phyloP scores from a whole-genome alignment of 2,888 invertebrate genomes.

The Andrena chrysosceles region DNA sequence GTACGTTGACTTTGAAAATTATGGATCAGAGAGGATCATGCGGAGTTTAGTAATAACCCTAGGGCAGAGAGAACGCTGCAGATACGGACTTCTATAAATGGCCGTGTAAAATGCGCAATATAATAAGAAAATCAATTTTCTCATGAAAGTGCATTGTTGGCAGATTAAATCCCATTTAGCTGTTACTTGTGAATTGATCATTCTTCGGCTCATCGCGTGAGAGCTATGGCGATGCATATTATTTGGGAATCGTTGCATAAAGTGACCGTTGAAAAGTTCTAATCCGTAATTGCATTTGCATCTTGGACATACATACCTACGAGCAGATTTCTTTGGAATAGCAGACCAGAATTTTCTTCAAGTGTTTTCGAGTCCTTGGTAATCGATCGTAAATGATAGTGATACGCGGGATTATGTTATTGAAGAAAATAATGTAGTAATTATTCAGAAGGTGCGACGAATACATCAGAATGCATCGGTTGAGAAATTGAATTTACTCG shows the following conservation, averaged over 20 bases:
- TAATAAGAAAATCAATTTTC: background rate
- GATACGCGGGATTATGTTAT: background rate
- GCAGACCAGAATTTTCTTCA: background rate
- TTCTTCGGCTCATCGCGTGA: background rate
- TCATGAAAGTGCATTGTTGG: background rate
- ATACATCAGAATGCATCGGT: too few relatives aligned
- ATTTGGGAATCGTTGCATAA: slow-evolving; percentile 19
- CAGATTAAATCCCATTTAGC: slow-evolving; percentile 3
- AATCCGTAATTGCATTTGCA: background rate
- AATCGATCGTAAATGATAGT: background rate
- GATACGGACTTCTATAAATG: background rate
- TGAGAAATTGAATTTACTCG: too few relatives aligned
- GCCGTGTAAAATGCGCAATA: slow-evolving; percentile 1
- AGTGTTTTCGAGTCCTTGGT: background rate
- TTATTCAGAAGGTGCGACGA: too few relatives aligned
- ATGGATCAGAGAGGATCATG: background rate
- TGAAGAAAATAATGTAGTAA: too few relatives aligned
- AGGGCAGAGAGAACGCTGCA: background rate
- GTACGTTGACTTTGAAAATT: background rate
- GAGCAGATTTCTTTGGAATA: background rate
- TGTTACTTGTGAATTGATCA: background rate
- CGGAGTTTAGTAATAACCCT: background rate
- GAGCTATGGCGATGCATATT: background rate
- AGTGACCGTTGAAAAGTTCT: slow-evolving; percentile 3
- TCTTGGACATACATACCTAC: background rate